Percentiles rank a stretch among this genome's conserved stretches.
phyloP scores from a whole-genome alignment of 2,888 invertebrate species.

The Rhabditoides inermis region DNA sequence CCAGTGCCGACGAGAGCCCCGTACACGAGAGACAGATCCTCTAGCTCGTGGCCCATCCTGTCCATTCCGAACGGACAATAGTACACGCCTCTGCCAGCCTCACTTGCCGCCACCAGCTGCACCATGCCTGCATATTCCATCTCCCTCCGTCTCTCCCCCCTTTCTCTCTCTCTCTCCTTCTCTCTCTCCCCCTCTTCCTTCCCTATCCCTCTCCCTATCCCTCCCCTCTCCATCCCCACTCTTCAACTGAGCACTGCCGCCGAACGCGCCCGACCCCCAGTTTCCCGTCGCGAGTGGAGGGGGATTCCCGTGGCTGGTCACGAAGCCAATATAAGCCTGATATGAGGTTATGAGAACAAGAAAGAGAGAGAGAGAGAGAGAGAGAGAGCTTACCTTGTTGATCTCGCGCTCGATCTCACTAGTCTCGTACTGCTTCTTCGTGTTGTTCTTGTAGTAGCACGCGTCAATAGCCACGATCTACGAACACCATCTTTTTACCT shows the following conservation, averaged over 20 bases:
- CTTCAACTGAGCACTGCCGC: slow-evolving; percentile 63
- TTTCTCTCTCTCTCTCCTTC: slow-evolving; percentile 13
- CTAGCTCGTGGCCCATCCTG: slow-evolving; percentile 13
- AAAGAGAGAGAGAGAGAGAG: no score
- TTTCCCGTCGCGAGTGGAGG: no score
- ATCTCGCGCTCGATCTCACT: no score
- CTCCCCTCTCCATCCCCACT: neutral
- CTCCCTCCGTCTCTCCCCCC: slow-evolving; percentile 19
- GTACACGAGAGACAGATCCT: slow-evolving; percentile 36
- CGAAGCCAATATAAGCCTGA: no score
- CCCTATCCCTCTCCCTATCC: neutral
- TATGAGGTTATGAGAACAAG: no score
- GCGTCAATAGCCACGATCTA: no score
- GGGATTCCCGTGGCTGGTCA: no score
- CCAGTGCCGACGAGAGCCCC: no score
- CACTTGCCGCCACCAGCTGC: slow-evolving; percentile 19
- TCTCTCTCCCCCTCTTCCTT: neutral
- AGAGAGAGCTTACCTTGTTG: no score
- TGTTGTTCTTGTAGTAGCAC: no score
- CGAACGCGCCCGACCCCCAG: slow-evolving; percentile 68
- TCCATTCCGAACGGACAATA: slow-evolving; percentile 15
- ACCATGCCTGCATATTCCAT: slow-evolving; percentile 2
- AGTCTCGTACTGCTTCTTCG: no score
- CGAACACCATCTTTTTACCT: no score
- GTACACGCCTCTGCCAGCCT: slow-evolving; percentile 37